Evolutionary conservation across 2,888 invertebrate species (phyloP).

Genomic region (Bibio marci): DNA sequence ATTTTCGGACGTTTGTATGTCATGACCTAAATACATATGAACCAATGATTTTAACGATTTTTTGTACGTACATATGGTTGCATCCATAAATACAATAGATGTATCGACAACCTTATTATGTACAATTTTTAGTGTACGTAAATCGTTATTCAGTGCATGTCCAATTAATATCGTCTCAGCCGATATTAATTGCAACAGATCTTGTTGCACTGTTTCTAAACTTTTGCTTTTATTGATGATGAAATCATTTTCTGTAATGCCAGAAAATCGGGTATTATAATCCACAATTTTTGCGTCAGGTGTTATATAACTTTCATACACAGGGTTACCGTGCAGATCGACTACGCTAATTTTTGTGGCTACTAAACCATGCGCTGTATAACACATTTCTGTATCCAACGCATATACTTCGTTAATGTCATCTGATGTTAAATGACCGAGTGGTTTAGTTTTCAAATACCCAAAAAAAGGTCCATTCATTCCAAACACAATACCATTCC

Average conservation of each 20-base stretch:
- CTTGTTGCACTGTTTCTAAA: conserved; percentile 66
- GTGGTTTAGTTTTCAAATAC: conserved; percentile 43
- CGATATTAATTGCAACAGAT: conserved; percentile 61
- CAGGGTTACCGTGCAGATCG: conserved; percentile 48
- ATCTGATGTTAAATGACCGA: conserved; percentile 24
- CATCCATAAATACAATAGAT: conserved; percentile 76
- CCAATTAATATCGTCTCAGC: conserved; percentile 83
- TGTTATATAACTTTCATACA: conserved; percentile 71
- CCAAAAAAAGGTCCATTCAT: conserved; percentile 56
- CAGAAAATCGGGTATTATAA: conserved; percentile 90
- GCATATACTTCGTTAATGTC: conserved; percentile 47
- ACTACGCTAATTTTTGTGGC: conserved; percentile 77
- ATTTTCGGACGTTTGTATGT: conserved; percentile 57
- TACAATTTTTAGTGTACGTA: conserved; percentile 67
- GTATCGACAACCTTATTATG: conserved; percentile 83
- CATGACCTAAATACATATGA: conserved; percentile 50
- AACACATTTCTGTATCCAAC: conserved; percentile 96
- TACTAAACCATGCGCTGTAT: conserved; percentile 72
- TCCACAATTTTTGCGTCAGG: conserved; percentile 75
- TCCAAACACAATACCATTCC: conserved; percentile 53
- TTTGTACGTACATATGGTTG: conserved; percentile 38
- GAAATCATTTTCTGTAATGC: conserved; percentile 56
- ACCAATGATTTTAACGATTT: conserved; percentile 67
- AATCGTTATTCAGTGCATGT: conserved; percentile 88
- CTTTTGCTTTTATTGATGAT: conserved; percentile 38